Base-by-base conservation (phyloP, 1,140 invertebrate species). In the Nephila pilipes region DNA sequence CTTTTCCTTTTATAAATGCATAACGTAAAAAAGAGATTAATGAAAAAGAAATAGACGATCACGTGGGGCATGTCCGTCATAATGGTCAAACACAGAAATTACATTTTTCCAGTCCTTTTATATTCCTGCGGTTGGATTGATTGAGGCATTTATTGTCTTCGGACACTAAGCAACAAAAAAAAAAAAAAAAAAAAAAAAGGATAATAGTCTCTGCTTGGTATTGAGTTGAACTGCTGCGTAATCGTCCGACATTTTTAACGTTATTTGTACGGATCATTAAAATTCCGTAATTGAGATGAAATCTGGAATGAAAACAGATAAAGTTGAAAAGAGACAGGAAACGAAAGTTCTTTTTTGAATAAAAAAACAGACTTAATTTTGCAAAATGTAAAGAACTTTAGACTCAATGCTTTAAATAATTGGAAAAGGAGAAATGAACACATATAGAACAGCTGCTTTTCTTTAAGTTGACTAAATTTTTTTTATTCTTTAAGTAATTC, bases 231-330 rank as follows among this genome's bases (percentile, higher is more conserved):
- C 57, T n/a, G 20, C 32, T 75, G 63, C n/a, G 87, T 88, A 88
- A 88, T 88, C 29, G 60, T 88, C 57, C 87, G 87, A 20, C 57
- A 75, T 88, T 88, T 79, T 80, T 90, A 18, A 29, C 5, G 20
- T 60, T 75, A 89, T 90, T 79, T 58, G 55, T 22, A 90, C 25
- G 88, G 88, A 80, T 90, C 88, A 90, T 90, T 90, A 90, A 90
- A 90, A 90, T 55, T 18, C 69, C 36, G 54, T 90, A 90, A 90
- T 58, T 90, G 69, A 58, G 54, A 90, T 57, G 36, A 46, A 46
- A 87, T 22, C 60, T 20, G 5, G 32, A 20, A 54, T 88, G 20
- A 18, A n/a, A 46, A 54, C 60, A 75, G 3, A 88, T 88, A 58
- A n/a, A 18, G 12, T 55, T 83, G 54, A 55, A 55, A 46, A 57